Evolutionary conservation across 2,113 vertebrate species (phyloP).

Genomic region (Callospermophilus lateralis): DNA sequence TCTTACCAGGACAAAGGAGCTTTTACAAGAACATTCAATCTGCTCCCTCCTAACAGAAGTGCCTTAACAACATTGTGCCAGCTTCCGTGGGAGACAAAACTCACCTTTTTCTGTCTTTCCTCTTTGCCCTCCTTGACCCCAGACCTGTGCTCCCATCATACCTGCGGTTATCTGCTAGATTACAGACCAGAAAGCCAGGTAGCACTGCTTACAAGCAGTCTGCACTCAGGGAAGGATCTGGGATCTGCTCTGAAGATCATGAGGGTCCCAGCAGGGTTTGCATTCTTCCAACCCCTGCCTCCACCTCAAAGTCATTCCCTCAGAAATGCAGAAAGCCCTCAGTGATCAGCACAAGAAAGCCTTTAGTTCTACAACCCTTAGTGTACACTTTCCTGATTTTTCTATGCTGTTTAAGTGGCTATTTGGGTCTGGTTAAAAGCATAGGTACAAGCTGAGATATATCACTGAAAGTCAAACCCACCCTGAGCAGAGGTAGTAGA

Average conservation of each 20-base stretch:
- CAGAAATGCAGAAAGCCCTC: background rate
- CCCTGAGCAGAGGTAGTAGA: no score
- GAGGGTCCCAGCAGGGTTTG: background rate
- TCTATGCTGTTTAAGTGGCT: background rate
- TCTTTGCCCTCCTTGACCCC: background rate
- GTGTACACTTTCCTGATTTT: background rate
- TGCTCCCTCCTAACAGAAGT: background rate
- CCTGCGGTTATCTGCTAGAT: fast-evolving
- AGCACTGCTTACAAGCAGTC: background rate
- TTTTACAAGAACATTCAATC: background rate
- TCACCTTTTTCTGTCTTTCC: background rate
- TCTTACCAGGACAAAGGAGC: background rate
- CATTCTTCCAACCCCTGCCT: background rate
- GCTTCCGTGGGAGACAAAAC: background rate
- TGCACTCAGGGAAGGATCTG: background rate
- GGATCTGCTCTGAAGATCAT: background rate
- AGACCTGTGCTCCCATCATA: fast-evolving
- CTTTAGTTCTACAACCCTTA: fast-evolving
- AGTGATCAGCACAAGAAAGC: background rate
- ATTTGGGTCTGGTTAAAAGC: background rate
- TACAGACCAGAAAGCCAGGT: background rate
- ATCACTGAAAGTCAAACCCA: background rate
- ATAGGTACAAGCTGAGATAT: background rate
- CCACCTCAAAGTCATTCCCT: no score
- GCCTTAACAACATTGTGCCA: background rate